Percentiles rank a stretch among this genome's conserved stretches.
These are phyloP conservation scores for Diplolepis rosae DNA, from an alignment of 2,888 invertebrate species.

Conservation along the genomic window DNA sequence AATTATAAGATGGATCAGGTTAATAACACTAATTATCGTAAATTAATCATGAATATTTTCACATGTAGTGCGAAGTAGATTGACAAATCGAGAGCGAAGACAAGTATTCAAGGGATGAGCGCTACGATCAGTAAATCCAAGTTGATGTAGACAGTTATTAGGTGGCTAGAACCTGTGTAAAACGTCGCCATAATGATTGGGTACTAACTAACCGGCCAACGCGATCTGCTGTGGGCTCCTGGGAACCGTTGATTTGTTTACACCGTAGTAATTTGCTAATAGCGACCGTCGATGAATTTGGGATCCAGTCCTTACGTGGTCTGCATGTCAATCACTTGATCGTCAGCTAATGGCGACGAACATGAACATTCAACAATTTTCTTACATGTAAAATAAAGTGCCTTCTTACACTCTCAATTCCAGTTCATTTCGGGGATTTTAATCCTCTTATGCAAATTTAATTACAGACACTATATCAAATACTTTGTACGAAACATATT, in stretches of 20 bases:
- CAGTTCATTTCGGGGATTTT: slow-evolving; percentile 11
- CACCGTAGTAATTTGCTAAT: slow-evolving; percentile 72
- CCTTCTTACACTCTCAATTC: slow-evolving; percentile 7
- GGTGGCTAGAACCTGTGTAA: slow-evolving; percentile 66
- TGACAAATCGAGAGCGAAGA: slow-evolving; percentile 16
- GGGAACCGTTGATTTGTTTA: slow-evolving; percentile 65
- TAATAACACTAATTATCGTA: slow-evolving; percentile 4
- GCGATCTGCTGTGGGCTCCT: slow-evolving; percentile 39
- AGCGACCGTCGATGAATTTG: slow-evolving; percentile 53
- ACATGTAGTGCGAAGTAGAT: neutral
- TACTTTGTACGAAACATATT: neutral
- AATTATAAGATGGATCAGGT: neutral
- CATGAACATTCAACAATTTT: slow-evolving; percentile 19
- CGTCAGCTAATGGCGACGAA: slow-evolving; percentile 2
- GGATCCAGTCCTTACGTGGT: slow-evolving; percentile 57
- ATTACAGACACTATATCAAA: slow-evolving; percentile 3
- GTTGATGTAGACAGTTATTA: slow-evolving; percentile 62
- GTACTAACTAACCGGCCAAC: slow-evolving; percentile 61
- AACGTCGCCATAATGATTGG: slow-evolving; percentile 65
- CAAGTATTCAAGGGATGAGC: slow-evolving; percentile 25
- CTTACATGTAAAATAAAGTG: slow-evolving; percentile 1
- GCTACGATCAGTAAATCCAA: slow-evolving; percentile 60
- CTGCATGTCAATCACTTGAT: slow-evolving; percentile 47
- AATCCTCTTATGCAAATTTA: slow-evolving; percentile 26
- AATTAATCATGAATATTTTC: neutral